Percentiles rank a stretch among this genome's conserved stretches.
Conservation (phyloP, 2,888 invertebrate genomes). For the Tethea ocularis region DNA sequence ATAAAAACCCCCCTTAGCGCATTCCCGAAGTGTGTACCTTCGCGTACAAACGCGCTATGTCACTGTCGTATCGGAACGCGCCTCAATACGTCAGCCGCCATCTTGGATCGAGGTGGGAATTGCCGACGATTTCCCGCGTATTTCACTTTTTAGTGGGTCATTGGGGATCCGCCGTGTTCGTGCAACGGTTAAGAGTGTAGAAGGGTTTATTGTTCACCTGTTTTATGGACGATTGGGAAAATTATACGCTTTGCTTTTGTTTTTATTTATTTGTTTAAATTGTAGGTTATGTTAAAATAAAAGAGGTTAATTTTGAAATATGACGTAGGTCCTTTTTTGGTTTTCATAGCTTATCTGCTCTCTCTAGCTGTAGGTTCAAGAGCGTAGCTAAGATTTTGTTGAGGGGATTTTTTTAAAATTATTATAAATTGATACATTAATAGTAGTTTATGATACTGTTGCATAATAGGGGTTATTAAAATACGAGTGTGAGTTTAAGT, state of each 20-base stretch:
- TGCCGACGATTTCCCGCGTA: conserved; percentile 36
- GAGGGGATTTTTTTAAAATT: too few relatives aligned
- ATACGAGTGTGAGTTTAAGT: too few relatives aligned
- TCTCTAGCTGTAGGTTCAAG: too few relatives aligned
- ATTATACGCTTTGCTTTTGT: conserved; percentile 36
- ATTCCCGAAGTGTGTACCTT: conserved; percentile 19
- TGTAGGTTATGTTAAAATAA: not conserved
- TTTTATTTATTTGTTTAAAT: not conserved
- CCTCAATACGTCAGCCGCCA: conserved; percentile 53
- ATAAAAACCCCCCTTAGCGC: not conserved
- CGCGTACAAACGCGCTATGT: conserved; percentile 49
- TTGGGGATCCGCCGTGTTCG: conserved; percentile 27
- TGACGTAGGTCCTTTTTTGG: too few relatives aligned
- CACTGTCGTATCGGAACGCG: conserved; percentile 53
- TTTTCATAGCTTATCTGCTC: too few relatives aligned
- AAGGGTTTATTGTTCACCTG: conserved; percentile 35
- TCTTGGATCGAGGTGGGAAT: conserved; percentile 33
- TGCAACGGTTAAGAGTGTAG: conserved; percentile 29
- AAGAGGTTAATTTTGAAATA: not conserved
- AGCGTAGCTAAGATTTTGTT: too few relatives aligned
- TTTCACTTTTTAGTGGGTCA: conserved; percentile 47
- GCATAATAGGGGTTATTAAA: too few relatives aligned
- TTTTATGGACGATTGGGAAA: conserved; percentile 34
- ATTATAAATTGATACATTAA: too few relatives aligned
- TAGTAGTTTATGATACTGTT: too few relatives aligned